A percentile compares a stretch with the other conserved stretches of the same genome.
Conservation (phyloP, 2,888 invertebrate genomes). For the Cyaniris semiargus region DNA sequence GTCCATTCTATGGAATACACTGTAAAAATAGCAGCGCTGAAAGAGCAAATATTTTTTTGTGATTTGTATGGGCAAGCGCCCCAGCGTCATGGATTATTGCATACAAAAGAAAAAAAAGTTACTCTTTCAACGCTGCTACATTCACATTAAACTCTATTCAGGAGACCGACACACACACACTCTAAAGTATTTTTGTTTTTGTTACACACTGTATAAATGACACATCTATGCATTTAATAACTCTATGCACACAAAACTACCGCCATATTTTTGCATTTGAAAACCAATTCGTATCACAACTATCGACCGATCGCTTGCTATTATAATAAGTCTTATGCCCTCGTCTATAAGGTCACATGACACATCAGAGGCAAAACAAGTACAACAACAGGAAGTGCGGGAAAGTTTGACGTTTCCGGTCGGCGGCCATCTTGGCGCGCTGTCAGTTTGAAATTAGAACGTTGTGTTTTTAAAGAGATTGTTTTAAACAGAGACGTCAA, state of each 20-base stretch:
- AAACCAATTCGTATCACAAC: neutral
- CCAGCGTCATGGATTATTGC: too few species aligned
- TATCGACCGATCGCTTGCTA: neutral
- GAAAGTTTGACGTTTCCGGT: constrained; percentile 44
- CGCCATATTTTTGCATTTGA: neutral
- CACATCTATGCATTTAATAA: neutral
- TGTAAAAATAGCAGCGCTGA: too few species aligned
- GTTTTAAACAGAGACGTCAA: neutral
- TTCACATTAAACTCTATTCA: neutral
- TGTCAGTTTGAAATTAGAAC: constrained; percentile 35
- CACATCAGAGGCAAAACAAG: neutral
- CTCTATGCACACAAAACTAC: neutral
- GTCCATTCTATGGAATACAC: too few species aligned
- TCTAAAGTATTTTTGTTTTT: neutral
- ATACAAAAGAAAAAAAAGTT: too few species aligned
- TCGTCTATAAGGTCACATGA: neutral
- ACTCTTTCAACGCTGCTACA: neutral
- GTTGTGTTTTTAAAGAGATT: neutral
- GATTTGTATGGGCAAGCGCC: too few species aligned
- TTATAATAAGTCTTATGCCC: neutral
- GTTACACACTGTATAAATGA: neutral
- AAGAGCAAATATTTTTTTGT: too few species aligned
- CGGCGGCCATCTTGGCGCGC: constrained; percentile 41
- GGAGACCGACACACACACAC: neutral
- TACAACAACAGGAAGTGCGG: constrained; percentile 42